These are phyloP conservation scores for Phrynocephalus guinanensis DNA, from an alignment of 2,797 vertebrate genomes.

Conservation along the genomic window DNA sequence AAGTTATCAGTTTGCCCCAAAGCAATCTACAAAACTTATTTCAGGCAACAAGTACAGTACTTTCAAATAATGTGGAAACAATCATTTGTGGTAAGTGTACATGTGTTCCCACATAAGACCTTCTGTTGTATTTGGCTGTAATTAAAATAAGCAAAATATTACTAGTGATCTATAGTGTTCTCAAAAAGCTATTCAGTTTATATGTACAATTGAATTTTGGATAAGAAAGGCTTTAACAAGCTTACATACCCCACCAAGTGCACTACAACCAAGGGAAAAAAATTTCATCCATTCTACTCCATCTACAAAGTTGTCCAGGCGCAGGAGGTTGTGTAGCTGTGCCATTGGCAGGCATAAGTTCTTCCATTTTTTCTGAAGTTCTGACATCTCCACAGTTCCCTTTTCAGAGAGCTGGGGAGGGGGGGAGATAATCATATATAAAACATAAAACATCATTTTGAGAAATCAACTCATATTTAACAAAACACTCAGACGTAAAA, in stretches of 20 bases:
- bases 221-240: background rate
- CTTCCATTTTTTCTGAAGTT: conserved; percentile 84
- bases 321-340: conserved; percentile 79
- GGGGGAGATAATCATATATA: background rate
- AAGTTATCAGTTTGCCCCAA: background rate
- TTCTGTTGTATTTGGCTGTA: background rate
- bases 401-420: conserved; percentile 34
- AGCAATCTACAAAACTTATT: background rate
- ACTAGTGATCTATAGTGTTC: too few relatives aligned
- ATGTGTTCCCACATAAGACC: background rate
- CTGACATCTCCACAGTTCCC: conserved; percentile 64
- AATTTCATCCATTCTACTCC: conserved; percentile 86
- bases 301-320: conserved; percentile 76
- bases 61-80: background rate
- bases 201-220: background rate
- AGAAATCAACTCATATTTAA: background rate
- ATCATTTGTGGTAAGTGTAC: background rate
- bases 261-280: conserved; percentile 85
- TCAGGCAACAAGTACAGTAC: background rate
- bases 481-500: background rate
- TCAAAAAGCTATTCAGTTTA: background rate
- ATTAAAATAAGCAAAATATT: background rate
- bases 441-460: background rate
- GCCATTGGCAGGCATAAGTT: conserved; percentile 81
- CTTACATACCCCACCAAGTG: conserved; percentile 84